Evolutionary conservation across 2,113 vertebrate genomes (phyloP).

Genomic region (Corythaeola cristata): DNA sequence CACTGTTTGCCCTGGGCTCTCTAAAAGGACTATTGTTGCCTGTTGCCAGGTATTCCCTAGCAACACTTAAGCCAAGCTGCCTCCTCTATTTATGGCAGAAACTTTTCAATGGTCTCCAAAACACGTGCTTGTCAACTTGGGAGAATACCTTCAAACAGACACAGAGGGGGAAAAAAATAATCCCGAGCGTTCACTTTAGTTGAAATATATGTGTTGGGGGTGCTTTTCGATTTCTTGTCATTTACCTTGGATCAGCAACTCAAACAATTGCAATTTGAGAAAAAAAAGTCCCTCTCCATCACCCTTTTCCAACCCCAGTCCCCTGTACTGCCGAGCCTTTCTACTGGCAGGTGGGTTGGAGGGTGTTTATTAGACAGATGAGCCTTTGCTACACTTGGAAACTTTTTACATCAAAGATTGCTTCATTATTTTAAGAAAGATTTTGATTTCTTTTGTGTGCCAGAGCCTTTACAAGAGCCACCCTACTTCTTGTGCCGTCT

Average conservation of each 20-base stretch:
- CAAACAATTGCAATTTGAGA: constrained; percentile 63
- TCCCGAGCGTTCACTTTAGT: constrained; percentile 65
- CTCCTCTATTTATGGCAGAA: constrained; percentile 82
- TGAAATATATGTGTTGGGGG: constrained; percentile 74
- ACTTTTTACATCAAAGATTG: constrained; percentile 30
- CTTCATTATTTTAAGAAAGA: constrained; percentile 43
- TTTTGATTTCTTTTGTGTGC: background rate
- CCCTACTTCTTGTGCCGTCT: background rate
- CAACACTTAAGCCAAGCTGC: constrained; percentile 85
- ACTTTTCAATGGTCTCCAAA: constrained; percentile 85
- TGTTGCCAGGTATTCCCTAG: constrained; percentile 87
- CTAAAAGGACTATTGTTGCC: constrained; percentile 84
- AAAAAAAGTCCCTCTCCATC: constrained; percentile 29
- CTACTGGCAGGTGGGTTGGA: constrained; percentile 14
- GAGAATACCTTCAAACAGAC: constrained; percentile 79
- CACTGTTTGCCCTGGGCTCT: constrained; percentile 85
- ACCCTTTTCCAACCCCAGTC: background rate
- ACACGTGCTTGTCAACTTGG: constrained; percentile 82
- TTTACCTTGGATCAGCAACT: constrained; percentile 69
- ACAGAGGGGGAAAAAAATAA: constrained; percentile 71
- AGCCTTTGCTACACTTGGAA: background rate
- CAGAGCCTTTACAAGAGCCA: background rate
- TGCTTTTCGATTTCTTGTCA: constrained; percentile 67
- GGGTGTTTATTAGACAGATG: background rate
- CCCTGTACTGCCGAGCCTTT: background rate